Percentiles rank a stretch among this genome's conserved stretches.
Conservation (phyloP, 2,113 vertebrate species). For the Semicossyphus pulcher region DNA sequence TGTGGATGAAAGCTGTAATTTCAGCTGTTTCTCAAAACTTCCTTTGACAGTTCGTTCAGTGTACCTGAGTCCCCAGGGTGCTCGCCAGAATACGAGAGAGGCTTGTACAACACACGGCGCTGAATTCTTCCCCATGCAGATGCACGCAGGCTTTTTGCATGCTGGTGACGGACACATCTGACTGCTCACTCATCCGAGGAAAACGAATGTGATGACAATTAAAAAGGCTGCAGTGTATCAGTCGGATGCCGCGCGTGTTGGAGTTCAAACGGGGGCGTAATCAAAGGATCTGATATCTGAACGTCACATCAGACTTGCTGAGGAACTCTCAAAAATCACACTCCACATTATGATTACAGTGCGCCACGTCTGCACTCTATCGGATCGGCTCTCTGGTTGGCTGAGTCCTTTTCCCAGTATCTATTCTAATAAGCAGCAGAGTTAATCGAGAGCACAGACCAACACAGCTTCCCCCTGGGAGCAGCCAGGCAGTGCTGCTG, state of each 20-base stretch:
- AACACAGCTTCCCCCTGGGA: constrained; percentile 73
- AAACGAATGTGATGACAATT: constrained; percentile 49
- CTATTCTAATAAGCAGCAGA: constrained; percentile 77
- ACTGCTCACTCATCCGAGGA: constrained; percentile 36
- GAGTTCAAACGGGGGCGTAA: constrained; percentile 29
- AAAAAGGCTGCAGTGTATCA: constrained; percentile 41
- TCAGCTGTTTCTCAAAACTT: constrained; percentile 45
- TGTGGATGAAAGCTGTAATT: constrained; percentile 61
- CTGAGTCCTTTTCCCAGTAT: constrained; percentile 65
- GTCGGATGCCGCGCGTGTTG: no score
- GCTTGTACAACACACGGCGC: constrained; percentile 18
- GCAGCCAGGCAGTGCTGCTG: constrained; percentile 71
- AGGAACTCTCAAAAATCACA: constrained; percentile 51
- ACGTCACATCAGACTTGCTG: constrained; percentile 33
- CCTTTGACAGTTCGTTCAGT: constrained; percentile 46
- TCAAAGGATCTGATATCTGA: constrained; percentile 44
- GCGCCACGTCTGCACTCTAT: constrained; percentile 40
- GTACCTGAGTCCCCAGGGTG: constrained; percentile 39
- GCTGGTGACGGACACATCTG: constrained; percentile 23
- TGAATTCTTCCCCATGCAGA: constrained; percentile 27
- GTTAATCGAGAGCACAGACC: constrained; percentile 79
- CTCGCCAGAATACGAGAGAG: constrained; percentile 18
- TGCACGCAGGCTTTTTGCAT: constrained; percentile 11
- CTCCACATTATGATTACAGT: constrained; percentile 59
- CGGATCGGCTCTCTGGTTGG: constrained; percentile 60